phyloP scores from a whole-genome alignment of 2,113 vertebrate species.

The Polypterus senegalus region DNA sequence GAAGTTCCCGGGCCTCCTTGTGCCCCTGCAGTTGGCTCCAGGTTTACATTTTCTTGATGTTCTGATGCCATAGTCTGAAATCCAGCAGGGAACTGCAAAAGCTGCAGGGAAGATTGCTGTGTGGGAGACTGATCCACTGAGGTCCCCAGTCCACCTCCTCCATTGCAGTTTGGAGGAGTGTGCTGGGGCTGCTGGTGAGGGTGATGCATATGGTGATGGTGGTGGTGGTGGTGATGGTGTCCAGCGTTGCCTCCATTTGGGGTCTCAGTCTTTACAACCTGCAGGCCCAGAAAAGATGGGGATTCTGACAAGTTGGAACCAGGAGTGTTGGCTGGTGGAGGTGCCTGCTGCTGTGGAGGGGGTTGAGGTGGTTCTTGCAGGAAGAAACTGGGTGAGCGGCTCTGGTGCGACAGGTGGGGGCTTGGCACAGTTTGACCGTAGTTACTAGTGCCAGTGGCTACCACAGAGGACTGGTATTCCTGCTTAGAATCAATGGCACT shows the following conservation, averaged over 20 bases:
- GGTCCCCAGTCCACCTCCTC: constrained; percentile 45
- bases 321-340: constrained; percentile 51
- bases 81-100: constrained; percentile 88
- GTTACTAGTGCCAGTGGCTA: constrained; percentile 34
- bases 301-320: constrained; percentile 26
- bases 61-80: constrained; percentile 73
- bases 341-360: constrained; percentile 39
- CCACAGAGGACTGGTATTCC: constrained; percentile 61
- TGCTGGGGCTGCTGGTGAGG: constrained; percentile 56
- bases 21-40: constrained; percentile 32
- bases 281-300: constrained; percentile 43
- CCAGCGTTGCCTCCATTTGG: constrained; percentile 39
- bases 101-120: constrained; percentile 73
- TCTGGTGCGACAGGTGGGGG: constrained; percentile 80
- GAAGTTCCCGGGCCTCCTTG: constrained; percentile 27
- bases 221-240: constrained; percentile 36
- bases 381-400: constrained; percentile 90
- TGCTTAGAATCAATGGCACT: constrained; percentile 96
- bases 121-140: constrained; percentile 60
- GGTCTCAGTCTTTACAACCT: constrained; percentile 79
- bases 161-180: constrained; percentile 74
- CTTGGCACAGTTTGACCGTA: constrained; percentile 81
- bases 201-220: constrained; percentile 24
- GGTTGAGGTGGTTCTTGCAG: constrained; percentile 79
- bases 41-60: constrained; percentile 51